These are phyloP conservation scores for Enteromius treurensis DNA, from an alignment of 2,797 vertebrate genomes.

Conservation along the genomic window DNA sequence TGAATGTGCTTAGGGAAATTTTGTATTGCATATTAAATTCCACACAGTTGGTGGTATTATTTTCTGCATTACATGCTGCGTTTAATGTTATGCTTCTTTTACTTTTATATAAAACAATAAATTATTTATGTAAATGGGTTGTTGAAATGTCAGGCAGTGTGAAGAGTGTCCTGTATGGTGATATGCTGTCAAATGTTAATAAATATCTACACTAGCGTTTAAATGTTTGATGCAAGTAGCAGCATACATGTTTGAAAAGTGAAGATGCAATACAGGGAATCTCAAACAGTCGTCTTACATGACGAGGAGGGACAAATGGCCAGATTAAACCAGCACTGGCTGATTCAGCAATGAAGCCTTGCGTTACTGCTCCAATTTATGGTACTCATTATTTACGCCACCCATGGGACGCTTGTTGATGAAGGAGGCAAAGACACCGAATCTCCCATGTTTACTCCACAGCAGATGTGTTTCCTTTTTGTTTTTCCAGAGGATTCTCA, in stretches of 20 bases:
- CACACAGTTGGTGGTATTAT: constrained; percentile 5
- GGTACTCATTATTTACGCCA: constrained; percentile 37
- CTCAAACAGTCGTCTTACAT: background rate
- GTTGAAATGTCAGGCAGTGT: constrained; percentile 9
- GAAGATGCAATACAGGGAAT: background rate
- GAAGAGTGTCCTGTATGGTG: background rate
- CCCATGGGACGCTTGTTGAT: constrained; percentile 44
- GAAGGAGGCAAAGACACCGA: constrained; percentile 27
- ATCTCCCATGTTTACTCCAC: constrained; percentile 55
- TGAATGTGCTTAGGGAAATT: background rate
- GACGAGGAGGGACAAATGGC: constrained; percentile 25
- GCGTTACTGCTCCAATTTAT: constrained; percentile 37
- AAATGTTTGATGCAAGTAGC: background rate
- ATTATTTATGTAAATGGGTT: background rate
- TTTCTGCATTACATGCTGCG: background rate
- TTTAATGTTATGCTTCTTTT: constrained; percentile 22
- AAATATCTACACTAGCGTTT: background rate
- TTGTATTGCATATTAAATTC: background rate
- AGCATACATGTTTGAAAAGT: background rate
- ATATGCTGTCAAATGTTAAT: background rate
- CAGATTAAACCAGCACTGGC: constrained; percentile 20
- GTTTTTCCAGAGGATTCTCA: constrained; percentile 58
- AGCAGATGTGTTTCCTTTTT: constrained; percentile 75
- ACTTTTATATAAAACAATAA: constrained; percentile 4
- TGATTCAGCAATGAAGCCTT: constrained; percentile 21